Base-by-base conservation (phyloP, 1,140 invertebrate genomes). In the Eupeodes corollae region DNA sequence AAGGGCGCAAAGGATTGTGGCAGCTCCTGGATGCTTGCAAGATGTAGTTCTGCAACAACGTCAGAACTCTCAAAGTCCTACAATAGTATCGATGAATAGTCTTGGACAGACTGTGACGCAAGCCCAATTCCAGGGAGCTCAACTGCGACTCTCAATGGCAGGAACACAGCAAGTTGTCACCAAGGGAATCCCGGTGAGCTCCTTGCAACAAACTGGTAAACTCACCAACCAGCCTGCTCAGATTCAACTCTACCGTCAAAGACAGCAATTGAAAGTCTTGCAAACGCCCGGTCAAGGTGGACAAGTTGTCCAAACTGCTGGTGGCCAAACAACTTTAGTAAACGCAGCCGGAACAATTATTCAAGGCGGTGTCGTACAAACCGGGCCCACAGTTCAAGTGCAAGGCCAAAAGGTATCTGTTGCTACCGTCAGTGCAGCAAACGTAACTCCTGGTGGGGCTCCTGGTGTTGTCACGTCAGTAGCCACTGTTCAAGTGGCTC, bases 231-330 rank as follows among this genome's bases (percentile, higher is more conserved):
- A 67, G 33, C 56, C 34, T 3, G 37, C 58, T 19, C 72, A 73
- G 38, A 56, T 74, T 14, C 71, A 74, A 42, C 67, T 74, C 37
- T 72, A 74, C 44, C 50, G 73, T n/a, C 71, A 74, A 51, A 56
- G 73, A 32, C 58, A 71, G 42, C 73, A 75, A 53, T 49, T 72
- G 0, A 70, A 69, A 48, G 69, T 65, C 18, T 44, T 74, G 14
- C 65, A 67, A 33, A 35, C 46, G 0, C 51, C 51, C 0, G 52
- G 49, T 1, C 42, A 52, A 38, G 1, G 56, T 46, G 57, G 49
- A 40, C 44, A 57, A 52, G 52, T 61, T 6, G 56, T 67, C 5
- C 63, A 67, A 44, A 58, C 61, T 3, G 50, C 54, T 15, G 59
- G 58, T 15, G 54, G 58, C 16, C 61, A 58, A 48, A 56, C 56